Base-by-base conservation (phyloP, 2,113 vertebrate genomes). In the Pedetes capensis region DNA sequence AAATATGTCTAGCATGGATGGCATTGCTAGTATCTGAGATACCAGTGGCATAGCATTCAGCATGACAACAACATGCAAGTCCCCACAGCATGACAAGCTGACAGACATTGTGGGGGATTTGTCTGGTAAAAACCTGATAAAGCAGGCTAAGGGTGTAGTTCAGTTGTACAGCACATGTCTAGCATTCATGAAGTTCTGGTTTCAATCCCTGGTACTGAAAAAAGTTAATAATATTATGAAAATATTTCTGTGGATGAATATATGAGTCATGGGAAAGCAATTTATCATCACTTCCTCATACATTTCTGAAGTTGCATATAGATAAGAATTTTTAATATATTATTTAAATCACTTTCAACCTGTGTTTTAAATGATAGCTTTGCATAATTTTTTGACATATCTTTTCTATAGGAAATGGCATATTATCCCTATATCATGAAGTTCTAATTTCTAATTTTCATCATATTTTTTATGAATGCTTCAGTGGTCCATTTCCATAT, bases 181-280 rank as follows among this genome's bases (percentile, higher is more conserved):
- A n/a, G n/a, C n/a, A n/a, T n/a, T n/a, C n/a, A n/a, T n/a, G 5
- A 32, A 49, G 1, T 7, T 12, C 32, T 23, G 29, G 12, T 3
- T 89, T 34, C 13, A 79, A 53, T 12, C 25, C 5, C 7, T 17
- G 10, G 12, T 2, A 59, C 11, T 23, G 11, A 86, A 51, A 47
- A 64, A 32, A 13, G 1, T 13, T 8, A 83, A 87, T 23, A 49
- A n/a, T 22, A 53, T 47, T 9, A 91, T 95, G 96, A 93, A 93
- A 96, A 96, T 72, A 93, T 93, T 96, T 97, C 86, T n/a, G 87
- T 91, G 84, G 96, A 89, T 98, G 95, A 98, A 86, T 92, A 37
- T 68, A 95, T 95, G 97, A 98, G 97, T 63, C 91, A 98, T 83
- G 81, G 88, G 78, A 88, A 96, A 82, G 49, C 44, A 75, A 96